Evolutionary conservation across 2,888 invertebrate genomes (phyloP).

Genomic region (Chymomyza amoena): DNA sequence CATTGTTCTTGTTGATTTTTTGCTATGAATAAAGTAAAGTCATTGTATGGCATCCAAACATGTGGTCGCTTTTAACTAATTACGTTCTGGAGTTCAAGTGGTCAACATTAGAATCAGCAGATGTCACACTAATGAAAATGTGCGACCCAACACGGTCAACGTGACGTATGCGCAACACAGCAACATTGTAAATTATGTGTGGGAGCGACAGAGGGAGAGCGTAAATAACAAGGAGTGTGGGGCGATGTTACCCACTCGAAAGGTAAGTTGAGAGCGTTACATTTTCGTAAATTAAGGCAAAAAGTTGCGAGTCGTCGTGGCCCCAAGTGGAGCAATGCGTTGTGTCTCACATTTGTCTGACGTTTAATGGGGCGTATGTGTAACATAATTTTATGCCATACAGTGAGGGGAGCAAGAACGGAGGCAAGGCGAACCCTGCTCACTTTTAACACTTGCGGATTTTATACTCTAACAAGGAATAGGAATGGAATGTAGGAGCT

Average conservation of each 20-base stretch:
- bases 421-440: not conserved
- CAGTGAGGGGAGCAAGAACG: not conserved
- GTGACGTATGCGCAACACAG: not conserved
- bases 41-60: constrained; percentile 18
- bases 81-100: constrained; percentile 6
- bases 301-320: not conserved
- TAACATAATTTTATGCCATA: constrained; percentile 52
- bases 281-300: not conserved
- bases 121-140: constrained; percentile 19
- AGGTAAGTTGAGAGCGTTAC: not conserved
- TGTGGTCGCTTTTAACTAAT: constrained; percentile 28
- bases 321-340: constrained; percentile 14
- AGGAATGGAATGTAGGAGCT: not conserved
- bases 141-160: not conserved
- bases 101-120: not conserved
- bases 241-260: not conserved
- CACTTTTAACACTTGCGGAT: not conserved
- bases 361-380: constrained; percentile 69
- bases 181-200: not conserved
- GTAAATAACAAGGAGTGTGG: too few relatives aligned
- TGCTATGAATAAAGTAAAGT: constrained; percentile 39
- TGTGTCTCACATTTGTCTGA: constrained; percentile 48
- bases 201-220: not conserved
- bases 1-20: constrained; percentile 63
- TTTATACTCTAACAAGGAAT: not conserved